Conservation (phyloP, 2,797 vertebrate genomes). For the Silurus lanzhouensis region DNA sequence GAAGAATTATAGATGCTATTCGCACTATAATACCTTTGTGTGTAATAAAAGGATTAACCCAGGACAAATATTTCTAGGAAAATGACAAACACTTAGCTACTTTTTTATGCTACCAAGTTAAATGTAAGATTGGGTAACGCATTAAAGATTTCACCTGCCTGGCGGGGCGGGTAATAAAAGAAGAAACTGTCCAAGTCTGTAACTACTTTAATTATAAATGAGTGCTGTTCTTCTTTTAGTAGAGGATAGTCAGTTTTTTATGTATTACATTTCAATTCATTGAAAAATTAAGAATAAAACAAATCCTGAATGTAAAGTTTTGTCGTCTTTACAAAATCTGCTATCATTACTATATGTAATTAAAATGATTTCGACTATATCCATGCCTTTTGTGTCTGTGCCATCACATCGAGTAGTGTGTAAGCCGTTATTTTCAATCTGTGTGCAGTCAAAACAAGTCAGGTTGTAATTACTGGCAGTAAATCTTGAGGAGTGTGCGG, state of each 20-base stretch:
- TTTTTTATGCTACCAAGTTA: too few species aligned
- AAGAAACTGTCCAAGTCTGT: neutral
- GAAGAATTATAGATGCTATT: neutral
- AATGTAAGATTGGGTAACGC: too few species aligned
- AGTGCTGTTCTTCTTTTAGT: neutral
- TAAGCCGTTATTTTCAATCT: conserved; percentile 17
- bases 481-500: conserved; percentile 36
- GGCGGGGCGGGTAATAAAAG: too few species aligned
- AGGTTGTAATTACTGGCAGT: conserved; percentile 33
- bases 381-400: neutral
- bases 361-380: neutral
- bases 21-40: neutral
- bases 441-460: conserved; percentile 41
- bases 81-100: too few species aligned
- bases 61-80: neutral
- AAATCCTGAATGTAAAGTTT: neutral
- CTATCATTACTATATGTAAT: neutral
- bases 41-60: neutral
- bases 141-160: too few species aligned
- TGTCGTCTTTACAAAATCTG: too few species aligned
- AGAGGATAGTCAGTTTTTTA: neutral
- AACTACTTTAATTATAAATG: neutral
- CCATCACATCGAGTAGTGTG: conserved; percentile 19
- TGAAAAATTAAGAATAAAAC: too few species aligned
- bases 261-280: too few species aligned